Percentiles rank a stretch among this genome's conserved stretches.
Evolutionary conservation across 2,113 vertebrate species (phyloP).

Genomic region (Meleagris gallopavo): DNA sequence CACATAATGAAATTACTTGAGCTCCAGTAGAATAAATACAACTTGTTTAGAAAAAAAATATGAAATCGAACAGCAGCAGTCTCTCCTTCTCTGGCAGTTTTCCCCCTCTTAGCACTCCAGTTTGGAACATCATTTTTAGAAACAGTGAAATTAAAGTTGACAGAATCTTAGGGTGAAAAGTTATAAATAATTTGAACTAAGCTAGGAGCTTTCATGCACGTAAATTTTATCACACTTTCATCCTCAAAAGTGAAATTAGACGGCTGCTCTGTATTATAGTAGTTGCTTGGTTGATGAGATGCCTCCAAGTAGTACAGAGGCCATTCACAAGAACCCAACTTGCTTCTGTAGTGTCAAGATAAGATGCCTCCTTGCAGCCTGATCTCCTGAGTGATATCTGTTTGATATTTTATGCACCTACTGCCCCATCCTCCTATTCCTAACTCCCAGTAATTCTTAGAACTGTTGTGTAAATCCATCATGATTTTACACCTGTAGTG

Average conservation of each 20-base stretch:
- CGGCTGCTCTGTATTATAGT: conserved; percentile 35
- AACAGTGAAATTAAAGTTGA: conserved; percentile 13
- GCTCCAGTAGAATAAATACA: conserved; percentile 8
- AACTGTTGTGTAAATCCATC: not conserved
- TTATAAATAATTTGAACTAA: conserved; percentile 14
- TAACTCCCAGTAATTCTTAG: not conserved
- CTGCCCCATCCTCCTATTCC: not conserved
- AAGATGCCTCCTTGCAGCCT: conserved; percentile 20
- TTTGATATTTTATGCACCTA: not conserved
- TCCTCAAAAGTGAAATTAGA: conserved; percentile 33
- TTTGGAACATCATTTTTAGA: conserved; percentile 21
- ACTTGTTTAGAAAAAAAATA: not conserved
- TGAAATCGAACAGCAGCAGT: conserved; percentile 16
- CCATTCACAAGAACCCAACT: not conserved
- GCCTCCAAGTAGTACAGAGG: not conserved
- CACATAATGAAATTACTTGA: not conserved
- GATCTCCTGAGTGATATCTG: not conserved
- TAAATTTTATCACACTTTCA: conserved; percentile 24
- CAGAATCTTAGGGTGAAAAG: conserved; percentile 21
- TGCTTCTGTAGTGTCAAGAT: not conserved
- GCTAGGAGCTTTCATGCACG: not conserved
- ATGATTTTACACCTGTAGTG: not conserved
- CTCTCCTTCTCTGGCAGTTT: not conserved
- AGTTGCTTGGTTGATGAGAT: not conserved
- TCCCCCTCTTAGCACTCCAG: not conserved